Conservation (phyloP, 1,140 invertebrate genomes). For the Aphidius ervi region DNA sequence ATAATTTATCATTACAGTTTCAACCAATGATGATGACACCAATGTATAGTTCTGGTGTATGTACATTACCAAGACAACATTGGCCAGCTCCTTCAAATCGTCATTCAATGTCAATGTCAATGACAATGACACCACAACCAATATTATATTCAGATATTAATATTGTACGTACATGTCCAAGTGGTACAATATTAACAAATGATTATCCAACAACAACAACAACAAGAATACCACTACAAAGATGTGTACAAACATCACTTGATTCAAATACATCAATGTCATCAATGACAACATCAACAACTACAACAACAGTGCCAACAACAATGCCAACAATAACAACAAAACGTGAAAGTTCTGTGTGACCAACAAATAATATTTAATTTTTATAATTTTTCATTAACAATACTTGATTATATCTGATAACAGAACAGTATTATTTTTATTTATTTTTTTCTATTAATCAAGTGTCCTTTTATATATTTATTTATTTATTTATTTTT, state of each 20-base stretch:
- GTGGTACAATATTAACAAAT: slow-evolving; percentile 40
- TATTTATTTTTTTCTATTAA: slow-evolving; percentile 40
- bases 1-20: slow-evolving; percentile 31
- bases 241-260: slow-evolving; percentile 44
- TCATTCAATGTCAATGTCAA: slow-evolving; percentile 45
- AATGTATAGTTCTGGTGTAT: slow-evolving; percentile 46
- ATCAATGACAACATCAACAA: slow-evolving; percentile 36
- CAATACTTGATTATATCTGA: slow-evolving; percentile 12
- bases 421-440: not conserved
- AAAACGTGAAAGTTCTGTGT: slow-evolving; percentile 53
- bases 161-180: slow-evolving; percentile 41
- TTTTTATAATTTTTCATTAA: not conserved
- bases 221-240: slow-evolving; percentile 35
- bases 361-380: slow-evolving; percentile 28
- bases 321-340: slow-evolving; percentile 35
- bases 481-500: not conserved
- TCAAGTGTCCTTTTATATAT: slow-evolving; percentile 50
- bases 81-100: slow-evolving; percentile 41
- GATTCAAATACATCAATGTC: slow-evolving; percentile 42
- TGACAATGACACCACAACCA: slow-evolving; percentile 45
- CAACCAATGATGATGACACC: slow-evolving; percentile 39
- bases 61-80: slow-evolving; percentile 49
- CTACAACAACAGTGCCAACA: slow-evolving; percentile 52
- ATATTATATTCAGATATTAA: slow-evolving; percentile 43
- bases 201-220: slow-evolving; percentile 28